These are phyloP conservation scores for Euschistus heros DNA, from an alignment of 1,140 invertebrate genomes.

Conservation along the genomic window DNA sequence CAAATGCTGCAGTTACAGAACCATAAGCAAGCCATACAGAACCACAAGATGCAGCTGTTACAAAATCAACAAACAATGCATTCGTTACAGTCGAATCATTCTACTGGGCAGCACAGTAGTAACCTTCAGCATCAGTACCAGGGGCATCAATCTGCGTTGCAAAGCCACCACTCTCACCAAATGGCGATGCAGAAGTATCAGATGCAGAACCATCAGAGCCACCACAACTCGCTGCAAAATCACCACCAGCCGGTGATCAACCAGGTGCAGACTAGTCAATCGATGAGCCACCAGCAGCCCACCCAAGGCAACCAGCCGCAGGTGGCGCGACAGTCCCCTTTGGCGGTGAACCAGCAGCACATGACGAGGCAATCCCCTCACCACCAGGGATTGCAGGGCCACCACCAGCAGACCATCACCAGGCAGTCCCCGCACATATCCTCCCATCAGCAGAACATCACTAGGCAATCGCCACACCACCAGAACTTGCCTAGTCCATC, in stretches of 20 bases:
- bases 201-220: background rate
- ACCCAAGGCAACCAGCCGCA: background rate
- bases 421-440: background rate
- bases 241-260: conserved; percentile 1
- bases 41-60: background rate
- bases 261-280: background rate
- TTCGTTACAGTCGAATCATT: conserved; percentile 6
- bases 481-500: conserved; percentile 11
- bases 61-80: conserved; percentile 14
- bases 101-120: background rate
- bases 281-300: background rate
- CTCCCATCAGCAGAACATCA: background rate
- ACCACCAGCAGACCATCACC: background rate
- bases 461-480: conserved; percentile 1
- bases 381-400: background rate
- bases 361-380: background rate
- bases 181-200: background rate
- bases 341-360: conserved; percentile 13
- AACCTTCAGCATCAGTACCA: background rate
- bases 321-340: background rate
- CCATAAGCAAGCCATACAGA: conserved; percentile 20
- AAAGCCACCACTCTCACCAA: background rate
- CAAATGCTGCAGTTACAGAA: conserved; percentile 28
- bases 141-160: background rate
- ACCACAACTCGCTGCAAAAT: background rate